Conservation (phyloP, 92 coral and sea anemone genomes). For the Epizoanthus stellaris region DNA sequence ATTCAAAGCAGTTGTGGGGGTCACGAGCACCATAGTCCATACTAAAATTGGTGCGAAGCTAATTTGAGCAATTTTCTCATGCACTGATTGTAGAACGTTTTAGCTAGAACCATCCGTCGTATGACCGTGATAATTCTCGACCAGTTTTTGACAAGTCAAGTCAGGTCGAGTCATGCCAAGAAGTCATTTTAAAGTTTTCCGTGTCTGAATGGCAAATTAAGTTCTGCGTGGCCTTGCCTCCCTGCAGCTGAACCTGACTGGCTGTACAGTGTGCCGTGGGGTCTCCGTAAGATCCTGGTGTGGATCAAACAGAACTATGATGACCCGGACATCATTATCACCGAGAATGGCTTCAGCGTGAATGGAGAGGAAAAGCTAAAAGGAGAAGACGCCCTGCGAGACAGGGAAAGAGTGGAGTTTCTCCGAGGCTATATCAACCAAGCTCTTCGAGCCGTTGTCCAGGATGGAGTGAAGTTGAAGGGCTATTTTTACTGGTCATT, state of each 20-base stretch:
- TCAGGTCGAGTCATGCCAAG: no score
- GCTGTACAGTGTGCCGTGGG: slow-evolving; percentile 90
- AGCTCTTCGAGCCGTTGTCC: slow-evolving; percentile 71
- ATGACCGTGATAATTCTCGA: no score
- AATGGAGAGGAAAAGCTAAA: slow-evolving; percentile 67
- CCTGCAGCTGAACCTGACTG: slow-evolving; percentile 82
- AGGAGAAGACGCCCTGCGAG: slow-evolving; percentile 76
- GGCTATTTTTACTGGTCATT: slow-evolving; percentile 96
- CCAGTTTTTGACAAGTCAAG: no score
- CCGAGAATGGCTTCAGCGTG: slow-evolving; percentile 94
- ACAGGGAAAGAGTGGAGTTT: slow-evolving; percentile 77
- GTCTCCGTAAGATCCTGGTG: slow-evolving; percentile 82
- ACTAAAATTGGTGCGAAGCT: no score
- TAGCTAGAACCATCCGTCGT: no score
- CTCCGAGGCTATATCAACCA: slow-evolving; percentile 76
- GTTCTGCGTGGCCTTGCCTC: neutral
- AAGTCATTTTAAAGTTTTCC: no score
- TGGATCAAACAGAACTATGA: slow-evolving; percentile 86
- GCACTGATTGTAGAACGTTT: no score
- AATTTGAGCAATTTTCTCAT: no score
- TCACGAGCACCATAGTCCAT: no score
- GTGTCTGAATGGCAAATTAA: neutral
- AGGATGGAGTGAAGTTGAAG: slow-evolving; percentile 81
- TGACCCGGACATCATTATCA: slow-evolving; percentile 86
- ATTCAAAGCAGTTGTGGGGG: no score